Percentiles rank a stretch among this genome's conserved stretches.
These are phyloP conservation scores for Eulemur mongoz DNA, from an alignment of 2,797 vertebrate genomes.

Conservation along the genomic window DNA sequence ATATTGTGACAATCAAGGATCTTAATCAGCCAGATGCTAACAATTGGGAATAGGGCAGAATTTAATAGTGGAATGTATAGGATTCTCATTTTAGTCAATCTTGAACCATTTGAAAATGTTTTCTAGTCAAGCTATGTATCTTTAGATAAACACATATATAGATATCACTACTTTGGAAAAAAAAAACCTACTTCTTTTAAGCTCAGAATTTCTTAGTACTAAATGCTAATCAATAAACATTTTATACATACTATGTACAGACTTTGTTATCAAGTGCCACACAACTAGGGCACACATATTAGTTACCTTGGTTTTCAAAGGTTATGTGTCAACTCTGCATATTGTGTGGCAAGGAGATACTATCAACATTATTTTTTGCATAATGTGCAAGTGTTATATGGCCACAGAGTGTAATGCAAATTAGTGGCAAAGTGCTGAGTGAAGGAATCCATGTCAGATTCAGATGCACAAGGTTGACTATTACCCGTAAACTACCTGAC, in stretches of 20 bases:
- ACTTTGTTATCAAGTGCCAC: conserved; percentile 55
- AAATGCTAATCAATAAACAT: conserved; percentile 58
- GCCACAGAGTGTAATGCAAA: conserved; percentile 75
- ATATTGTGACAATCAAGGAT: conserved; percentile 69
- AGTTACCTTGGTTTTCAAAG: conserved; percentile 72
- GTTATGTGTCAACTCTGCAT: conserved; percentile 72
- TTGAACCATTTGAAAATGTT: conserved; percentile 40
- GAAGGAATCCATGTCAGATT: conserved; percentile 76
- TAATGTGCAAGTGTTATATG: conserved; percentile 75
- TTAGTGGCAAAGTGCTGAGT: conserved; percentile 82
- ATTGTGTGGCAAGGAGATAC: conserved; percentile 68
- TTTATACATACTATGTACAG: conserved; percentile 75
- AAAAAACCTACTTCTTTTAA: not conserved
- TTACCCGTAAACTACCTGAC: conserved; percentile 73
- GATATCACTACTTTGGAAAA: conserved; percentile 34
- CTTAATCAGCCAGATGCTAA: conserved; percentile 56
- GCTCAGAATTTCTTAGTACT: conserved; percentile 56
- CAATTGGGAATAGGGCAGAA: conserved; percentile 48
- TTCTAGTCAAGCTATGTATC: conserved; percentile 66
- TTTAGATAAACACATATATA: conserved; percentile 61
- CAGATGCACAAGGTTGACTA: conserved; percentile 71
- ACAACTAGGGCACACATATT: conserved; percentile 55
- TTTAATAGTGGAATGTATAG: conserved; percentile 47
- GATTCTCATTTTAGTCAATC: conserved; percentile 48
- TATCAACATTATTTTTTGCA: conserved; percentile 76